Evolutionary conservation across 2,888 invertebrate genomes (phyloP), one percentile per base, ranked within the genome.

Genomic region (Thereva unica): DNA sequence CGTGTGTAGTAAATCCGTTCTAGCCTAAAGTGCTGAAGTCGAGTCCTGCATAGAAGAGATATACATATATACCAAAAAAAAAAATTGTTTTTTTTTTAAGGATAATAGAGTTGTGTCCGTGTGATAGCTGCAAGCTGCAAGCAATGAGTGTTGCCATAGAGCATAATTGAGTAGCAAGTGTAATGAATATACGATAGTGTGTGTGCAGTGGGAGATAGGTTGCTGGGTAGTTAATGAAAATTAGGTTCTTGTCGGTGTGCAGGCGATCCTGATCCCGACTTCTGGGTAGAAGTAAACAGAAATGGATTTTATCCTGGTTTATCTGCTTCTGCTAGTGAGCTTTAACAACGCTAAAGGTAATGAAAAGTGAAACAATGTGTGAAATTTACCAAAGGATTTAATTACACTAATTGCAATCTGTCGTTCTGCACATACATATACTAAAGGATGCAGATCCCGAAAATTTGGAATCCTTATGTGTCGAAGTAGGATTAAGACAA

Each of bases 301-400:
- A 23, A 69, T 69, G 69, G 69, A 69, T 69, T 67, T 69, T 52
- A 56, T 49, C n/a, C 40, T 55, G 64, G 44, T 64, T 47, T 65
- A 52, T 55, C 42, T 61, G 8, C n/a, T 57, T 50, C 37, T 67
- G 54, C 12, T 67, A 10, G 38, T 68, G 41, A 44, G 63, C 50
- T 45, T 67, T 12, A 53, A 23, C 45, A 40, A 53, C 54, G 67
- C 49, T 38, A 49, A 68, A 67, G 68, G 68, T 68, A 68, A 68
- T 23, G 23, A 23, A 23, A 23, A 23, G 23, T 23, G 23, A 34
- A 34, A 12, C 7, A 50, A 47, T n/a, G n/a, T 47, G n/a, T 41
- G 55, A 42, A 55, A 41, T 42, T 55, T 55, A 40, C 41, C 23
- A 40, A 40, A 35, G 40, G 47, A 61, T 61, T 61, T 64, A 37